phyloP scores from a whole-genome alignment of 2,888 invertebrate species.

The Mallateleia sp. region DNA sequence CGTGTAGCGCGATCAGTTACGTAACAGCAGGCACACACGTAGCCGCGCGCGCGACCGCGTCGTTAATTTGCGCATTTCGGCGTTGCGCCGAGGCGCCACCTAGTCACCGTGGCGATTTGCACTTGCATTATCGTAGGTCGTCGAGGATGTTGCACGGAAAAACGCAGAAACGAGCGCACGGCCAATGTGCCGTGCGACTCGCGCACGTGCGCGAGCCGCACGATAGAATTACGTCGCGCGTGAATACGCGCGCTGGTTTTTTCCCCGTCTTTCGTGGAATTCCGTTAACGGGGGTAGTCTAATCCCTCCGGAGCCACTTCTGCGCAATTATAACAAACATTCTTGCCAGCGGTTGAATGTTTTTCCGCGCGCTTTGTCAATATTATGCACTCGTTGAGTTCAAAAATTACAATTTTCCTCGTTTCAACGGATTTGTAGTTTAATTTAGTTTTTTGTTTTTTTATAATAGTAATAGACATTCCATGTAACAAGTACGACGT shows the following conservation, averaged over 20 bases:
- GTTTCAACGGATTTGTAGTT: no score
- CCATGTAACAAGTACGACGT: no score
- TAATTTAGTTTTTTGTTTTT: no score
- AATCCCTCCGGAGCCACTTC: no score
- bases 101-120: slow-evolving; percentile 39
- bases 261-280: slow-evolving; percentile 47
- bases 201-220: slow-evolving; percentile 59
- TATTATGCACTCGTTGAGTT: no score
- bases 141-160: slow-evolving; percentile 35
- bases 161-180: slow-evolving; percentile 18
- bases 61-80: slow-evolving; percentile 11
- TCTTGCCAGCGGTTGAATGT: no score
- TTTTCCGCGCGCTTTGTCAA: no score
- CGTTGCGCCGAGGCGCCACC: not conserved
- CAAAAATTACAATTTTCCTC: no score
- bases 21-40: slow-evolving; percentile 1
- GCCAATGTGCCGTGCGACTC: slow-evolving; percentile 28
- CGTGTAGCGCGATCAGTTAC: slow-evolving; percentile 57
- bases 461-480: no score
- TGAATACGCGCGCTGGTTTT: slow-evolving; percentile 62
- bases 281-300: no score
- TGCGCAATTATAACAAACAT: no score
- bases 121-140: slow-evolving; percentile 50
- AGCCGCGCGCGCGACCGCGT: not conserved
- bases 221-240: slow-evolving; percentile 59